Evolutionary conservation across 2,888 invertebrate genomes (phyloP).

Genomic region (Tineola bisselliella): DNA sequence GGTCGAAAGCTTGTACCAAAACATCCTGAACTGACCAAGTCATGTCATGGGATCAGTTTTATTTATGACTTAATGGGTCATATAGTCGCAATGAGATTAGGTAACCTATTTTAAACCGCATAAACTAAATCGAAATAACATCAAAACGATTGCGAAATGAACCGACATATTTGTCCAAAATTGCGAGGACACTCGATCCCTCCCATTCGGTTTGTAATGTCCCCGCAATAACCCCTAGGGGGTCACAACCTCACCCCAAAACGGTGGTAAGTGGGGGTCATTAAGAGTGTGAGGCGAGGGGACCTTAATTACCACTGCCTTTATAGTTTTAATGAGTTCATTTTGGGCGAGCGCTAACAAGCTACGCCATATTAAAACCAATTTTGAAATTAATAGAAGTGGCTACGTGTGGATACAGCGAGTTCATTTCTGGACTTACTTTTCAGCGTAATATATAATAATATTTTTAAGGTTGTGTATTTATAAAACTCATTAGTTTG

Average conservation of each 20-base stretch:
- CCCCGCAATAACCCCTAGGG: slow-evolving; percentile 42
- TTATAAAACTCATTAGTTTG: too few species aligned
- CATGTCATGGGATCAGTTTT: too few species aligned
- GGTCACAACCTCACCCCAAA: slow-evolving; percentile 33
- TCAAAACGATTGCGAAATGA: slow-evolving; percentile 29
- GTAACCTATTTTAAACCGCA: background rate
- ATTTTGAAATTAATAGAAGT: slow-evolving; percentile 64
- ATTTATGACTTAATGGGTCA: too few species aligned
- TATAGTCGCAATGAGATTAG: too few species aligned
- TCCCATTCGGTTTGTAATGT: slow-evolving; percentile 40
- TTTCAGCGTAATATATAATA: background rate
- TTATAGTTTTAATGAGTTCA: slow-evolving; percentile 82
- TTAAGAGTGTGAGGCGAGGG: slow-evolving; percentile 27
- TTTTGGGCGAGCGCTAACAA: slow-evolving; percentile 73
- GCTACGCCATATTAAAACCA: slow-evolving; percentile 66
- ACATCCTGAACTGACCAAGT: too few species aligned
- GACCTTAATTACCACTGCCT: slow-evolving; percentile 75
- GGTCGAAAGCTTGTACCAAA: too few species aligned
- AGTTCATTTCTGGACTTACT: background rate
- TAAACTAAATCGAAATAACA: background rate
- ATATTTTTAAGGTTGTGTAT: background rate
- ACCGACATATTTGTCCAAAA: slow-evolving; percentile 64
- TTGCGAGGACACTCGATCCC: slow-evolving; percentile 38
- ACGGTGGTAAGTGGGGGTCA: slow-evolving; percentile 27
- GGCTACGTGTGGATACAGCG: background rate